Evolutionary conservation across 2,888 invertebrate species (phyloP).

Genomic region (Neoascia interrupta): DNA sequence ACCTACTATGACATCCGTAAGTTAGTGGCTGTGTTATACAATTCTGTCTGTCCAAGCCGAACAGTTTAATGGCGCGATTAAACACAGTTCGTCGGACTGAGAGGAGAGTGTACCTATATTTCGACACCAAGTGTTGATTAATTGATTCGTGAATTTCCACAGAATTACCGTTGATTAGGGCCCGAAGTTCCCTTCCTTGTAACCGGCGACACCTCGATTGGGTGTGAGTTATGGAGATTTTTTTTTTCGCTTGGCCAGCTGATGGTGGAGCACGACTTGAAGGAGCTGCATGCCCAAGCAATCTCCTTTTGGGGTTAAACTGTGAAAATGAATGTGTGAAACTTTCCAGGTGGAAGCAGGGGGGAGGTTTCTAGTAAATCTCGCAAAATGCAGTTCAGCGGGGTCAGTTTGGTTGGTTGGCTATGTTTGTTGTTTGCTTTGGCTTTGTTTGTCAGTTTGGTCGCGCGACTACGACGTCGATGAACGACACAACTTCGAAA

Average conservation of each 20-base stretch:
- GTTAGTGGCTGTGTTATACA: conserved; percentile 42
- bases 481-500: no score
- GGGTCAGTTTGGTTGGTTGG: conserved; percentile 54
- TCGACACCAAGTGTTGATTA: conserved; percentile 56
- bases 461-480: no score
- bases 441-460: conserved; percentile 48
- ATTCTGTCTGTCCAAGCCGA: conserved; percentile 24
- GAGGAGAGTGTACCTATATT: conserved; percentile 36
- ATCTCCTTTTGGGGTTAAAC: conserved; percentile 60
- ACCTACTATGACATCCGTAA: conserved; percentile 5
- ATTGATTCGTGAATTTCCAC: conserved; percentile 58
- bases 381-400: conserved; percentile 61
- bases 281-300: conserved; percentile 14
- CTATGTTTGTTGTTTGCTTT: conserved; percentile 59
- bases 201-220: conserved; percentile 43
- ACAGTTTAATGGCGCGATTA: conserved; percentile 48
- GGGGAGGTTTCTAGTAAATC: conserved; percentile 17
- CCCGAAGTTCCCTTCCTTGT: conserved; percentile 20
- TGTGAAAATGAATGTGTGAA: conserved; percentile 68
- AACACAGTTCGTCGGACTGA: conserved; percentile 6
- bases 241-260: conserved; percentile 49
- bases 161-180: conserved; percentile 65
- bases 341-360: conserved; percentile 16
- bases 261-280: conserved; percentile 48
- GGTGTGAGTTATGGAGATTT: conserved; percentile 48